Evolutionary conservation across 2,797 vertebrate species (phyloP), one percentile per base, ranked within the genome.

Genomic region (Sebastes reedi): DNA sequence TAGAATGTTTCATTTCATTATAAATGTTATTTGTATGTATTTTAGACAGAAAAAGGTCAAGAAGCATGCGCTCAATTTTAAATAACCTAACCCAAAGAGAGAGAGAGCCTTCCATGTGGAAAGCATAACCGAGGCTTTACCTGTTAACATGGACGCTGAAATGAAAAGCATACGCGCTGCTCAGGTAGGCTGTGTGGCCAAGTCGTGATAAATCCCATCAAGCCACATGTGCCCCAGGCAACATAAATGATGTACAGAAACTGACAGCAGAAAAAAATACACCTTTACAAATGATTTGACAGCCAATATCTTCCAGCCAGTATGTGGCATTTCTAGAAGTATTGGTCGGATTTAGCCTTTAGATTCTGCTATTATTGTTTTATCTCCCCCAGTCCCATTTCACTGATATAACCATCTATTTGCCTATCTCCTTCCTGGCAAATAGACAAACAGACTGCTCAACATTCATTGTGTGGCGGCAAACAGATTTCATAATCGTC

Each of bases 401-500:
- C 79, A 85, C 80, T 85, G 84, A 91, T 89, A 87, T 77, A 82
- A 70, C 87, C 87, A 88, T 89, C 80, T 87, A 83, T 91, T 93
- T 89, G 87, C 79, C 76, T 86, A 86, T 87, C 85, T 85, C 77
- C 81, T 85, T 70, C 67, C 83, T 77, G 88, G 87, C 84, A 92
- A 88, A 91, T 75, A 88, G 81, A 93, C 87, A 89, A 90, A 89
- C 83, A 88, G 80, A 72, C 93, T 90, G 83, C 84, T 92, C 88
- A 78, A 84, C 86, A 90, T 91, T 88, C 88, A 88, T 86, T 85
- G 80, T 87, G 87, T 81, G 79, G 81, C 72, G 34, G 84, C 62
- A 84, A 91, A 92, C 87, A 88, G 85, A 86, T 93, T 93, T 91
- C 79, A 88, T 91, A 89, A 95, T 92, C 72, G 69, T 91, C 87